These are phyloP conservation scores for Bursaphelenchus okinawaensis DNA, from an alignment of 2,888 invertebrate species.

Conservation along the genomic window DNA sequence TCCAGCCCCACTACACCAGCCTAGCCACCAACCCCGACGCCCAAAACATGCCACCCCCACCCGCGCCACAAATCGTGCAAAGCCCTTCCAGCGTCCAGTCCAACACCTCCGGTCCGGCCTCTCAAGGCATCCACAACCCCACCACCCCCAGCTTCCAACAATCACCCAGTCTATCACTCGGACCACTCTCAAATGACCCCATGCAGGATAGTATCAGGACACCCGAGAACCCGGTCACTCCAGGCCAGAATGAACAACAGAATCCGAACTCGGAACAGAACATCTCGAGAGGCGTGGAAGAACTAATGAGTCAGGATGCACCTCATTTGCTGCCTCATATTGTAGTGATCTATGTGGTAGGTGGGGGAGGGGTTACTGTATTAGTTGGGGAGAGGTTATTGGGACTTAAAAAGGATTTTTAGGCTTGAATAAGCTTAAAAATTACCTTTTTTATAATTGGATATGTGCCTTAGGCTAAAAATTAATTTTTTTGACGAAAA, in stretches of 20 bases:
- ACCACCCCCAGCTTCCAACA: neutral
- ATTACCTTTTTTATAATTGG: too few species aligned
- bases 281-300: conserved; percentile 26
- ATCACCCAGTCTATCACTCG: neutral
- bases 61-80: conserved; percentile 16
- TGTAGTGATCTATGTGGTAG: conserved; percentile 84
- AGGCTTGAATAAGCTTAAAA: too few species aligned
- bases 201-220: neutral
- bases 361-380: neutral
- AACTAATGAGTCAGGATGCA: conserved; percentile 31
- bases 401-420: neutral
- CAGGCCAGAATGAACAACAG: conserved; percentile 5
- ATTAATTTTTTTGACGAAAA: too few species aligned
- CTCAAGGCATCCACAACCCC: neutral
- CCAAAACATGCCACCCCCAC: conserved; percentile 27
- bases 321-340: conserved; percentile 68
- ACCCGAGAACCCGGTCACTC: neutral
- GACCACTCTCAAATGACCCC: neutral
- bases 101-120: neutral
- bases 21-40: conserved; percentile 24
- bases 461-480: too few species aligned
- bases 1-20: conserved; percentile 22
- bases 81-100: conserved; percentile 10
- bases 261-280: conserved; percentile 16
- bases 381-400: neutral